Conservation (phyloP, 2,797 vertebrate genomes). For the Columba guinea region DNA sequence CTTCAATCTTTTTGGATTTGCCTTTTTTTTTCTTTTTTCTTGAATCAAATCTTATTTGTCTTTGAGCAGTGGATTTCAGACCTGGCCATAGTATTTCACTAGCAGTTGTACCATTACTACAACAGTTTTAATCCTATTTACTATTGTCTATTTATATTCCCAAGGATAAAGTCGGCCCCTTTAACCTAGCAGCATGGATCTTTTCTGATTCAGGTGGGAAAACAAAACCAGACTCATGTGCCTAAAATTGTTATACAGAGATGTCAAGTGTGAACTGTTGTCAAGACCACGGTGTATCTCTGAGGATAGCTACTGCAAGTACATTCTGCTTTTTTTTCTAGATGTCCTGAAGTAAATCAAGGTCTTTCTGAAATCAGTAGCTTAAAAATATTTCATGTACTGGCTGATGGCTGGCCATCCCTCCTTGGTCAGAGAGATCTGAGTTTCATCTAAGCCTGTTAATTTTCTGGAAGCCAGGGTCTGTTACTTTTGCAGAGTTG, state of each 20-base stretch:
- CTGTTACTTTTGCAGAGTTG: not conserved
- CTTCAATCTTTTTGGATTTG: not conserved
- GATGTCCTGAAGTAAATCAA: not conserved
- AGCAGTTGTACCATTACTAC: not conserved
- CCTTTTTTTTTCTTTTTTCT: not conserved
- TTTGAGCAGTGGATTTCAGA: not conserved
- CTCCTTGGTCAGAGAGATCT: not conserved
- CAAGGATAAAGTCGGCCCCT: not conserved
- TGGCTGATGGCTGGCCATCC: not conserved
- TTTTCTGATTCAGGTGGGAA: not conserved
- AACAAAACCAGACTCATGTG: not conserved
- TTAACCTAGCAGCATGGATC: not conserved
- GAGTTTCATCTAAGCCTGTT: not conserved
- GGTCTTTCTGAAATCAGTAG: not conserved
- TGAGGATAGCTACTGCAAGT: not conserved
- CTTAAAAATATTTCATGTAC: not conserved
- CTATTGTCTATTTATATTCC: conserved; percentile 45
- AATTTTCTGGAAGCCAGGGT: not conserved
- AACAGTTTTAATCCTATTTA: conserved; percentile 9
- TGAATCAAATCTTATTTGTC: not conserved
- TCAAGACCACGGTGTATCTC: not conserved
- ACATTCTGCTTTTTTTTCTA: not conserved
- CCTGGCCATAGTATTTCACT: not conserved
- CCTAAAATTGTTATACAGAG: not conserved
- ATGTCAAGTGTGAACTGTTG: not conserved